phyloP scores from a whole-genome alignment of 1,140 invertebrate genomes.

The Zaprionus taronus region DNA sequence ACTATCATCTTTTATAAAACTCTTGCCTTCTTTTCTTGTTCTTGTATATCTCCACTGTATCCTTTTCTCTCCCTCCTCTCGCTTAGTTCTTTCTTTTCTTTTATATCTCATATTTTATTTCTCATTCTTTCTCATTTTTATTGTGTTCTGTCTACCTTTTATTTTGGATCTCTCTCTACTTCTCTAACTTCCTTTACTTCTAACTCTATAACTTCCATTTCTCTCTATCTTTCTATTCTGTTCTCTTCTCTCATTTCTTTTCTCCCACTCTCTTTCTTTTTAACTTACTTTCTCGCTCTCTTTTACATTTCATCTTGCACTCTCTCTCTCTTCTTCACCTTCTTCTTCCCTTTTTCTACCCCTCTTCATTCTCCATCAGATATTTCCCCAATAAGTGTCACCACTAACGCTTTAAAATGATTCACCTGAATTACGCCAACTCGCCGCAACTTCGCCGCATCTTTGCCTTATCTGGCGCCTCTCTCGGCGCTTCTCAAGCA shows the following conservation, averaged over 20 bases:
- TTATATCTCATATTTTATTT: too few species aligned
- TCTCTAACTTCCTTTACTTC: not conserved
- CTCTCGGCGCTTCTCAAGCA: conserved; percentile 40
- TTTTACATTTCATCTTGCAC: not conserved
- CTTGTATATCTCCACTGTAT: too few species aligned
- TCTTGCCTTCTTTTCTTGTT: too few species aligned
- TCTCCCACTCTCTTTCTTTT: not conserved
- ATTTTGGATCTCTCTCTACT: not conserved
- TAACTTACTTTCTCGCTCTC: not conserved
- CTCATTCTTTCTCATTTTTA: too few species aligned
- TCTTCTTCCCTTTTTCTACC: not conserved
- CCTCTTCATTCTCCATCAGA: not conserved
- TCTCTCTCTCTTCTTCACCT: not conserved
- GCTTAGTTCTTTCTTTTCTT: too few species aligned
- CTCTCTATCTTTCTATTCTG: not conserved
- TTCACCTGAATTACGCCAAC: conserved; percentile 44
- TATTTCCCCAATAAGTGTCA: conserved; percentile 25
- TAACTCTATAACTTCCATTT: not conserved
- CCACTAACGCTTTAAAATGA: conserved; percentile 32
- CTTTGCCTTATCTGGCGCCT: conserved; percentile 8
- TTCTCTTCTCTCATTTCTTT: not conserved
- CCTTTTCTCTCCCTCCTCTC: too few species aligned
- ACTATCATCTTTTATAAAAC: too few species aligned
- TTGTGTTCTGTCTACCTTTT: too few species aligned
- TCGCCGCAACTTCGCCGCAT: not conserved